Evolutionary conservation across 2,113 vertebrate genomes (phyloP).

Genomic region (Cyphomyrus plagiostoma): DNA sequence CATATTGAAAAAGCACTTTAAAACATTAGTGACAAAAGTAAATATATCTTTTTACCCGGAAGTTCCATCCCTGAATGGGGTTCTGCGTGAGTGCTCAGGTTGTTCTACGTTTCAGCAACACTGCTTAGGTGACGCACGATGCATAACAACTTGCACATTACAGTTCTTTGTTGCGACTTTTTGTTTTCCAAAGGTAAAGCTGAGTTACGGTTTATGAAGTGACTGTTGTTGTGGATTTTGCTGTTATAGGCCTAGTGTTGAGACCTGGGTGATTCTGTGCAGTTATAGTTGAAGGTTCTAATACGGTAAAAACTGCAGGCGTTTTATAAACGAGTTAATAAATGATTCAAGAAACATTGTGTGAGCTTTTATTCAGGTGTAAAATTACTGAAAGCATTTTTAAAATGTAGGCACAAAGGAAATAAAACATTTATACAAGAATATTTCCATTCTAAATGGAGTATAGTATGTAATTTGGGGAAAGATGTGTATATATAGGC

Average conservation of each 20-base stretch:
- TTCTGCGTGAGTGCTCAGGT: not conserved
- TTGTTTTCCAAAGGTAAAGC: not conserved
- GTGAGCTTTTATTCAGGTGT: not conserved
- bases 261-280: not conserved
- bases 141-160: not conserved
- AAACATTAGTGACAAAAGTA: not conserved
- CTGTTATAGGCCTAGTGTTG: not conserved
- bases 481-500: not conserved
- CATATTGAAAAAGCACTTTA: not conserved
- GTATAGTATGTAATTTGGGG: not conserved
- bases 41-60: not conserved
- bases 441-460: not conserved
- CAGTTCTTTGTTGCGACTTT: not conserved
- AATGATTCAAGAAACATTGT: not conserved
- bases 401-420: not conserved
- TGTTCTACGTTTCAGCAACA: not conserved
- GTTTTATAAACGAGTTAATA: not conserved
- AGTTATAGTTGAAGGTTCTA: not conserved
- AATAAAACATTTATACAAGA: not conserved
- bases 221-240: not conserved
- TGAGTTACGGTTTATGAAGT: not conserved
- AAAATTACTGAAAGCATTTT: not conserved
- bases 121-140: not conserved
- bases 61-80: not conserved
- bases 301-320: not conserved